A percentile compares a stretch with the other conserved stretches of the same genome.
Evolutionary conservation across 2,888 invertebrate species (phyloP).

Genomic region (Agonopterix arenella): DNA sequence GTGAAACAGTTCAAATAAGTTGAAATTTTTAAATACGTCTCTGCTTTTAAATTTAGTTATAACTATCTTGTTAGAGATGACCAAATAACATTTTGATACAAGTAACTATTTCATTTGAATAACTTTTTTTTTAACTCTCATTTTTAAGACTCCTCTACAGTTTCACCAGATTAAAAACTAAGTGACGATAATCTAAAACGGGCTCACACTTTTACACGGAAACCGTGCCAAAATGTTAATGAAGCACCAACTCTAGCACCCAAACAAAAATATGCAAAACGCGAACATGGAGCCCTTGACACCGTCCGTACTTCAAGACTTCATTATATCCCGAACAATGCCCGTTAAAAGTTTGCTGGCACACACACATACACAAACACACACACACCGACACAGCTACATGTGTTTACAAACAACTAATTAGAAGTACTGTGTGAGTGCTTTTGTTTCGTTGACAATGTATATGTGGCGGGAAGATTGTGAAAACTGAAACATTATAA

Average conservation of each 20-base stretch:
- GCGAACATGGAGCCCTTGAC: conserved; percentile 43
- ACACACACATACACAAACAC: conserved; percentile 27
- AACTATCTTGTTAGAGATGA: too few species aligned
- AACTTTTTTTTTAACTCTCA: too few species aligned
- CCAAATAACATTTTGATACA: too few species aligned
- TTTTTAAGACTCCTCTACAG: too few species aligned
- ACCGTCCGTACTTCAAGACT: conserved; percentile 48
- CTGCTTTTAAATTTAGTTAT: too few species aligned
- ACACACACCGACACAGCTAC: conserved; percentile 13
- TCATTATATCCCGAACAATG: conserved; percentile 51
- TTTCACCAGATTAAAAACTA: too few species aligned
- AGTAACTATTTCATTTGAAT: too few species aligned
- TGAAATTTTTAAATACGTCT: too few species aligned
- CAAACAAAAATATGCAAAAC: conserved; percentile 57
- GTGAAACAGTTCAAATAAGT: too few species aligned
- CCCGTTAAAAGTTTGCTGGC: conserved; percentile 27
- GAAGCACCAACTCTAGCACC: conserved; percentile 28
- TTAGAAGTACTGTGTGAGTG: conserved; percentile 50
- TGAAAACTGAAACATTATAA: too few species aligned
- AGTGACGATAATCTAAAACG: not conserved
- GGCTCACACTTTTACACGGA: not conserved
- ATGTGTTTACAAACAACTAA: conserved; percentile 68
- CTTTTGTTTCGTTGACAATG: conserved; percentile 38
- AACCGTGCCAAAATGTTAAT: conserved; percentile 26
- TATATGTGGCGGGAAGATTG: too few species aligned